Evolutionary conservation across 2,797 vertebrate genomes (phyloP).

Genomic region (Oreochromis mossambicus): DNA sequence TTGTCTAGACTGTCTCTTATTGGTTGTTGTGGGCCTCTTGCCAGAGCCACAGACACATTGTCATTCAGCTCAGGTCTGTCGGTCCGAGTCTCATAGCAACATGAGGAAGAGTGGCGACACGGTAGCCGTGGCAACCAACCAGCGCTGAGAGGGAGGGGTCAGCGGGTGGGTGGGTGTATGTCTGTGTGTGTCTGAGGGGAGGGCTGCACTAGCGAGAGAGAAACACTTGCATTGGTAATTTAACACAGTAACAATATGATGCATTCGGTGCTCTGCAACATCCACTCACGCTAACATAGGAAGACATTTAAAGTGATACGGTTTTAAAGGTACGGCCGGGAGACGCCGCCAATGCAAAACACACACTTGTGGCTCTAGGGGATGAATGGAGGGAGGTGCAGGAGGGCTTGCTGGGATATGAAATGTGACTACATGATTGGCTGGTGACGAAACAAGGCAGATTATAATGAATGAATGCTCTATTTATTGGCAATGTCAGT

Average conservation of each 20-base stretch:
- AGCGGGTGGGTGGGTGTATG: constrained; percentile 2
- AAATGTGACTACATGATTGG: constrained; percentile 51
- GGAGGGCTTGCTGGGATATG: constrained; percentile 18
- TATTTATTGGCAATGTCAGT: constrained; percentile 17
- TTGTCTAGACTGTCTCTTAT: constrained; percentile 63
- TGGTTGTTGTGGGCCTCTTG: constrained; percentile 55
- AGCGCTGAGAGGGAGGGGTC: constrained; percentile 62
- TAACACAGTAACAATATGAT: constrained; percentile 13
- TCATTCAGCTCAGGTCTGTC: constrained; percentile 73
- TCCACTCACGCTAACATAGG: constrained; percentile 14
- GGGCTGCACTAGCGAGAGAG: not conserved
- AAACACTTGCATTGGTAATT: constrained; percentile 24
- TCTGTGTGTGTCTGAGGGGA: not conserved
- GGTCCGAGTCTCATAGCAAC: constrained; percentile 75
- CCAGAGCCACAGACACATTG: constrained; percentile 63
- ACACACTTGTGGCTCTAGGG: constrained; percentile 61
- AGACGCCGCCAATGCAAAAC: not conserved
- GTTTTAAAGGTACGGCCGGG: constrained; percentile 5
- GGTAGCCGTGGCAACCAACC: constrained; percentile 74
- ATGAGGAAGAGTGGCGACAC: constrained; percentile 71
- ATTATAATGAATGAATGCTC: constrained; percentile 53
- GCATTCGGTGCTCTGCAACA: constrained; percentile 1
- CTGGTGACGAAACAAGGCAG: constrained; percentile 33
- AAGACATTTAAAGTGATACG: not conserved
- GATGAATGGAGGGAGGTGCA: constrained; percentile 45